Evolutionary conservation across 2,113 vertebrate species (phyloP).

Genomic region (Engraulis encrasicolus): DNA sequence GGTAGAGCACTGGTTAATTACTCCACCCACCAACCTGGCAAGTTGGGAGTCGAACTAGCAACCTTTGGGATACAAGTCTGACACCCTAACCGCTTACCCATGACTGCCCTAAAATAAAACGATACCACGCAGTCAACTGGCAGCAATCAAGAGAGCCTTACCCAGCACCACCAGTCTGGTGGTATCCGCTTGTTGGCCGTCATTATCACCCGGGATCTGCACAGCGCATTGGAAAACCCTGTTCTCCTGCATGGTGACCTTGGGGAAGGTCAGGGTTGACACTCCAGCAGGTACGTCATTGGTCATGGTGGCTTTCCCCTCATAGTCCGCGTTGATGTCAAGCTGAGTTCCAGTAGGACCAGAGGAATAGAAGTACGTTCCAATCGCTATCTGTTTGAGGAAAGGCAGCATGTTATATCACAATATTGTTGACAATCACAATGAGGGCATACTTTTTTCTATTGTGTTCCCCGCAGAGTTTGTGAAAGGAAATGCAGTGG

Average conservation of each 20-base stretch:
- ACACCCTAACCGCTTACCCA: too few species aligned
- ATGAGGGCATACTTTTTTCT: too few species aligned
- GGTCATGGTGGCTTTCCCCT: slow-evolving; percentile 59
- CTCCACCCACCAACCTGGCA: too few species aligned
- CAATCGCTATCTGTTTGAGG: not conserved
- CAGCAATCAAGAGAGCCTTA: slow-evolving; percentile 64
- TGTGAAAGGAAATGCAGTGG: too few species aligned
- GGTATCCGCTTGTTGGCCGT: slow-evolving; percentile 23
- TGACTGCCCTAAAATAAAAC: too few species aligned
- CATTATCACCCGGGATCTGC: slow-evolving; percentile 64
- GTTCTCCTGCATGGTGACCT: slow-evolving; percentile 81
- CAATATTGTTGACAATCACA: too few species aligned
- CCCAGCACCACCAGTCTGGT: slow-evolving; percentile 81
- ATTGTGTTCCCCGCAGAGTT: too few species aligned
- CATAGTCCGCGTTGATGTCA: slow-evolving; percentile 62
- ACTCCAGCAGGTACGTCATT: not conserved
- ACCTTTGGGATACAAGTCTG: too few species aligned
- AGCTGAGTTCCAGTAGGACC: accelerated
- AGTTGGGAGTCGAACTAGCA: too few species aligned
- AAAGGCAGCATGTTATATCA: not conserved
- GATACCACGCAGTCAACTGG: too few species aligned
- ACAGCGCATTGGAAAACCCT: slow-evolving; percentile 77
- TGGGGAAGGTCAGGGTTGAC: slow-evolving; percentile 68
- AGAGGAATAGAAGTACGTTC: slow-evolving; percentile 42
- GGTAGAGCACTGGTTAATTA: too few species aligned